Evolutionary conservation across 1,140 invertebrate genomes (phyloP).

Genomic region (Bathynomus jamesi): DNA sequence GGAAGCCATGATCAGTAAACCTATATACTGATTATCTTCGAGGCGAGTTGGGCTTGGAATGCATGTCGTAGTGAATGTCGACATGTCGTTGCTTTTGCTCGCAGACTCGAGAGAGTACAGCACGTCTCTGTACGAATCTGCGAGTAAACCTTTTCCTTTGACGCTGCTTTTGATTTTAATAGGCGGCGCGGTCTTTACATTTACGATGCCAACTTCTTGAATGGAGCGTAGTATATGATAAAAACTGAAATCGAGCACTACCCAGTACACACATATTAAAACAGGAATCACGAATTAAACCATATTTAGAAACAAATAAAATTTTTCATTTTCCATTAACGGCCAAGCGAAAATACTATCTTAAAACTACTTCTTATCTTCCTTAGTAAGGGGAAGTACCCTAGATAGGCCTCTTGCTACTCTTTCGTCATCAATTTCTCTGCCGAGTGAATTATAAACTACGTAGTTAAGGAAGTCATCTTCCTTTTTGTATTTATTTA

Average conservation of each 20-base stretch:
- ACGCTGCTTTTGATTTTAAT: background rate
- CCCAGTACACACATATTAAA: background rate
- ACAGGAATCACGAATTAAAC: background rate
- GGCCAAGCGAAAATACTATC: background rate
- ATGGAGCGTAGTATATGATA: background rate
- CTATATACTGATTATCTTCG: background rate
- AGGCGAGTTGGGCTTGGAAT: background rate
- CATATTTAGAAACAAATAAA: background rate
- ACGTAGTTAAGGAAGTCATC: background rate
- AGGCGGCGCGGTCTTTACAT: background rate
- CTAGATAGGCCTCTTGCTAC: background rate
- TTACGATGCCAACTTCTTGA: background rate
- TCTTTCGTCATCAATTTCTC: background rate
- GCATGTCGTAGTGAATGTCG: background rate
- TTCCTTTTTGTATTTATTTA: background rate
- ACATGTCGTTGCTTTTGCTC: background rate
- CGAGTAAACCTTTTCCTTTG: background rate
- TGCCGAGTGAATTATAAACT: background rate
- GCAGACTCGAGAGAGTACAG: background rate
- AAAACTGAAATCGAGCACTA: background rate
- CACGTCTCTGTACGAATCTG: background rate
- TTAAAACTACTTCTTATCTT: background rate
- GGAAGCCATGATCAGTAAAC: background rate
- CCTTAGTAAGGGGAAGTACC: background rate
- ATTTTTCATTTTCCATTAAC: background rate